Percentiles rank a stretch among this genome's conserved stretches.
These are phyloP conservation scores for Folsomia manolachei DNA, from an alignment of 2,888 invertebrate species.

Conservation along the genomic window DNA sequence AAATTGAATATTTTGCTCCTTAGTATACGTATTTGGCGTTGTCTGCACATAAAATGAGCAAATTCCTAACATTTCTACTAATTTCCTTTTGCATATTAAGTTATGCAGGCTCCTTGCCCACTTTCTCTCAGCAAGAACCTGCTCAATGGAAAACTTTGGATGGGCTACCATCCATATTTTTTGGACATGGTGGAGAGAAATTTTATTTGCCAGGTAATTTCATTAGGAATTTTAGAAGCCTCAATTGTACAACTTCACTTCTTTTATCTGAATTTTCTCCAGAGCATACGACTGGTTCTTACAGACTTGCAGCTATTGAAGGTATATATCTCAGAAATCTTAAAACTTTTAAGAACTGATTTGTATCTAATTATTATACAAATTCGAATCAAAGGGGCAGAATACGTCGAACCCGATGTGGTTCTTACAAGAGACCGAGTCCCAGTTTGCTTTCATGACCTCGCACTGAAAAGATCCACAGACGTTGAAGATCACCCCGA, in stretches of 20 bases:
- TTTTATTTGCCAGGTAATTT: too few species aligned
- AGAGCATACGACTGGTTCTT: slow-evolving; percentile 30
- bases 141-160: slow-evolving; percentile 31
- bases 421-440: slow-evolving; percentile 34
- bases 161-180: slow-evolving; percentile 22
- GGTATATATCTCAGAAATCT: too few species aligned
- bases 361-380: neutral
- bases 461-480: slow-evolving; percentile 25
- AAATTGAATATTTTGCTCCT: too few species aligned
- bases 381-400: slow-evolving; percentile 26
- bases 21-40: neutral
- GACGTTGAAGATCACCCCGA: slow-evolving; percentile 30
- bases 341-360: too few species aligned
- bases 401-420: slow-evolving; percentile 41
- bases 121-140: neutral
- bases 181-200: slow-evolving; percentile 39
- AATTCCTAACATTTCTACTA: neutral
- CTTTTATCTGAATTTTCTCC: too few species aligned
- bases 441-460: slow-evolving; percentile 39
- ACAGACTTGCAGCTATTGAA: slow-evolving; percentile 34
- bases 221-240: too few species aligned
- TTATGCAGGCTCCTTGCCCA: neutral
- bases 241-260: too few species aligned
- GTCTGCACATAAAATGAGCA: neutral
- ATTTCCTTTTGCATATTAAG: neutral